Evolutionary conservation across 2,113 vertebrate genomes (phyloP).

Genomic region (Naja naja): DNA sequence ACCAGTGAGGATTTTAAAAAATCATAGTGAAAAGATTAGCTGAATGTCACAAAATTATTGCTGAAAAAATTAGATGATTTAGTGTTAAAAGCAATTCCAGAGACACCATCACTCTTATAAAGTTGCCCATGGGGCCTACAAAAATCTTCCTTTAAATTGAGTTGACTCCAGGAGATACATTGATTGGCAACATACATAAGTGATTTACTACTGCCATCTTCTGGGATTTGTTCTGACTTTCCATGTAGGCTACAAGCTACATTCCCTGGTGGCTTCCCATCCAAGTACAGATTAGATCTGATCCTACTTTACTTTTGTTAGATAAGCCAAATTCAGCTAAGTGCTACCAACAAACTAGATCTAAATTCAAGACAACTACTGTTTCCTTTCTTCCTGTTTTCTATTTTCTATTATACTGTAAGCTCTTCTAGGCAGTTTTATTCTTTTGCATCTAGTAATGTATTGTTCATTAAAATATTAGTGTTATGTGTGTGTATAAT

Average conservation of each 20-base stretch:
- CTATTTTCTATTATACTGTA: neutral
- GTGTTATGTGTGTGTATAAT: neutral
- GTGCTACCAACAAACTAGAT: neutral
- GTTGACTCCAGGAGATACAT: neutral
- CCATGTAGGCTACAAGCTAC: neutral
- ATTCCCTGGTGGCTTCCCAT: neutral
- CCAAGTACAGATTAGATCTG: neutral
- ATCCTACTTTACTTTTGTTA: neutral
- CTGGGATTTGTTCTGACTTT: neutral
- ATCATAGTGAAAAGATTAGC: neutral
- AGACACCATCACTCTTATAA: neutral
- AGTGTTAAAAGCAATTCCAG: neutral
- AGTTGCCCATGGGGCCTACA: neutral
- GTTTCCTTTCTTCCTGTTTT: neutral
- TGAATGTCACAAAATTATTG: neutral
- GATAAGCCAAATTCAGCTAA: neutral
- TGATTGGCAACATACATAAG: neutral
- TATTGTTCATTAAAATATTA: neutral
- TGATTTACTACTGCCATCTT: neutral
- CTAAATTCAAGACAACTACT: neutral
- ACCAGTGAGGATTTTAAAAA: neutral
- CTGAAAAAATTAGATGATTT: neutral
- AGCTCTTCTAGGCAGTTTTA: neutral
- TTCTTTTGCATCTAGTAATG: neutral
- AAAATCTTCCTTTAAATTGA: neutral